Percentiles rank a stretch among this genome's conserved stretches.
Conservation (phyloP, 2,797 vertebrate genomes). For the Eulemur albifrons region DNA sequence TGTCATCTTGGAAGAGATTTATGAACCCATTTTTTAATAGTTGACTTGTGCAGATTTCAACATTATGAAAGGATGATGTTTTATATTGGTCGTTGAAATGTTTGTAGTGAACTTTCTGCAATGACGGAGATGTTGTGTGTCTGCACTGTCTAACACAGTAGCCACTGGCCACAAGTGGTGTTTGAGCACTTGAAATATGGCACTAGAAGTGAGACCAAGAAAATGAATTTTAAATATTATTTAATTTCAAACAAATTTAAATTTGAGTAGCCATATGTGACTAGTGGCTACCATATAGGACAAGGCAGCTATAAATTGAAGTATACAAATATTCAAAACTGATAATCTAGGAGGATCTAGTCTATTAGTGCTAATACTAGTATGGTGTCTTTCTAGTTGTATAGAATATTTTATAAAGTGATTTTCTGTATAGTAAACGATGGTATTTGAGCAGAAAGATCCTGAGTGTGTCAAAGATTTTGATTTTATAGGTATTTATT, state of each 20-base stretch:
- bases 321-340: neutral
- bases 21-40: neutral
- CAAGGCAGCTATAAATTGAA: neutral
- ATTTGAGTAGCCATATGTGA: neutral
- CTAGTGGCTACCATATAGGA: neutral
- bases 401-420: neutral
- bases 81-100: neutral
- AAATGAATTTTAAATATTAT: conserved; percentile 4
- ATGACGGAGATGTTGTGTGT: neutral
- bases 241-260: neutral
- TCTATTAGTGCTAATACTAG: neutral
- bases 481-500: conserved; percentile 1
- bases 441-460: neutral
- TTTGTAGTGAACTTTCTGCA: neutral
- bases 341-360: neutral
- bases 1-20: neutral
- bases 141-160: neutral
- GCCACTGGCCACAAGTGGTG: neutral
- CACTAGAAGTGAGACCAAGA: neutral
- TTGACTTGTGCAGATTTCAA: neutral
- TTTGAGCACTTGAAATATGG: neutral
- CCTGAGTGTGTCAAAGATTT: neutral
- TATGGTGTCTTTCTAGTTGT: neutral
- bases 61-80: neutral
- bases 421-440: neutral